phyloP scores from a whole-genome alignment of 2,113 vertebrate species.

The Coptodon bakossiorum region DNA sequence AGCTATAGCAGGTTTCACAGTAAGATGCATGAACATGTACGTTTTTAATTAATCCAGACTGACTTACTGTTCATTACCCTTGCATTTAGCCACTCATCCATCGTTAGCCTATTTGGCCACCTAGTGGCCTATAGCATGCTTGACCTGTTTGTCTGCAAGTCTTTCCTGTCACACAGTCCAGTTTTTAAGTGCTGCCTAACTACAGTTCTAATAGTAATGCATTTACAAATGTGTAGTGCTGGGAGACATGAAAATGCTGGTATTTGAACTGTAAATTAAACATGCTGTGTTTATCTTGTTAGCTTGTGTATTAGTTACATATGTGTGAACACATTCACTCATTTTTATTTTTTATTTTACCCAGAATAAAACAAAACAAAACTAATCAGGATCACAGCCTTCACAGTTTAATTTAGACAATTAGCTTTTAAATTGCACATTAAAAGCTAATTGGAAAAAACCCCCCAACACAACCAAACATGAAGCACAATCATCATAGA shows the following conservation, averaged over 20 bases:
- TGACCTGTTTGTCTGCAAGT: not conserved
- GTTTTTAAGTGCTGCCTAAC: not conserved
- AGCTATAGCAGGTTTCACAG: not conserved
- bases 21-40: not conserved
- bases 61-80: not conserved
- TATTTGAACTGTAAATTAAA: not conserved
- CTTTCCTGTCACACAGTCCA: not conserved
- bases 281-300: not conserved
- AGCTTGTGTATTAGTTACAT: not conserved
- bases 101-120: not conserved
- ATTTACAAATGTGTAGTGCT: not conserved
- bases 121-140: constrained; percentile 22
- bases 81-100: not conserved
- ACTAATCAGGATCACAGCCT: not conserved
- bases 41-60: not conserved
- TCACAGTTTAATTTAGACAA: not conserved
- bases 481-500: not conserved
- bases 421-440: not conserved
- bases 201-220: not conserved
- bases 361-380: not conserved
- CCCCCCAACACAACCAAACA: not conserved
- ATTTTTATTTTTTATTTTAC: not conserved
- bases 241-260: not conserved
- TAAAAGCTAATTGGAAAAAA: not conserved
- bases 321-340: not conserved